Evolutionary conservation across 53 echinoderm and acorn worm species (phyloP).

Genomic region (Apostichopus leukothele): DNA sequence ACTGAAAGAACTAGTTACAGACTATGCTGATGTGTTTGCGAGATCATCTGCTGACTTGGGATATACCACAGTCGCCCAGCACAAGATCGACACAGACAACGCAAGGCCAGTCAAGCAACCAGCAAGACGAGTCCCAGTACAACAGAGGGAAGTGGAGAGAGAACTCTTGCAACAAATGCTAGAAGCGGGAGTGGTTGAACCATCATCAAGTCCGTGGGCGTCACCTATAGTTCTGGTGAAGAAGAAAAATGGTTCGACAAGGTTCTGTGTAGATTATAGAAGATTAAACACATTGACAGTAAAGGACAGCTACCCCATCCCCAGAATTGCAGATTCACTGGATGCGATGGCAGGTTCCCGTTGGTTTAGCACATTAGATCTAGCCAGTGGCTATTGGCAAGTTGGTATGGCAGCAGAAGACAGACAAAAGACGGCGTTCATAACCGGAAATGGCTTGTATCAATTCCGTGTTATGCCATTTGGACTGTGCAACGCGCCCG

Average conservation of each 20-base stretch:
- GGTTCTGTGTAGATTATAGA: constrained; percentile 39
- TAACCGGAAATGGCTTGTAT: constrained; percentile 37
- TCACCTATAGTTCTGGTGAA: constrained; percentile 47
- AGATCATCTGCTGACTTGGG: constrained; percentile 23
- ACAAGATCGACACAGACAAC: constrained; percentile 51
- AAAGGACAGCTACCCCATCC: constrained; percentile 51
- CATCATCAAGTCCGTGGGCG: constrained; percentile 45
- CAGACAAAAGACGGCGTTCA: constrained; percentile 59
- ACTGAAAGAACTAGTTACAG: background rate
- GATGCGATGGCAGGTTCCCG: constrained; percentile 50
- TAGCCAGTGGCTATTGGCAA: constrained; percentile 51
- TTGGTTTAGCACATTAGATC: constrained; percentile 56
- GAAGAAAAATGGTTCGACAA: constrained; percentile 38
- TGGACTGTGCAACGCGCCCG: background rate
- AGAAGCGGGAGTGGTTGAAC: constrained; percentile 43
- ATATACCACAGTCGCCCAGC: constrained; percentile 24
- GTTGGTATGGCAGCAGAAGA: constrained; percentile 45
- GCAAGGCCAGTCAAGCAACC: constrained; percentile 47
- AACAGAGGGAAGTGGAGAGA: constrained; percentile 22
- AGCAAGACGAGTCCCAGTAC: constrained; percentile 40
- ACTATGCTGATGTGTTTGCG: background rate
- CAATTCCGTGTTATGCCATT: background rate
- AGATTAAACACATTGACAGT: constrained; percentile 40
- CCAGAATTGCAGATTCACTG: constrained; percentile 52
- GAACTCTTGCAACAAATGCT: constrained; percentile 43